Evolutionary conservation across 2,797 vertebrate genomes (phyloP).

Genomic region (Pseudomugil tenellus): DNA sequence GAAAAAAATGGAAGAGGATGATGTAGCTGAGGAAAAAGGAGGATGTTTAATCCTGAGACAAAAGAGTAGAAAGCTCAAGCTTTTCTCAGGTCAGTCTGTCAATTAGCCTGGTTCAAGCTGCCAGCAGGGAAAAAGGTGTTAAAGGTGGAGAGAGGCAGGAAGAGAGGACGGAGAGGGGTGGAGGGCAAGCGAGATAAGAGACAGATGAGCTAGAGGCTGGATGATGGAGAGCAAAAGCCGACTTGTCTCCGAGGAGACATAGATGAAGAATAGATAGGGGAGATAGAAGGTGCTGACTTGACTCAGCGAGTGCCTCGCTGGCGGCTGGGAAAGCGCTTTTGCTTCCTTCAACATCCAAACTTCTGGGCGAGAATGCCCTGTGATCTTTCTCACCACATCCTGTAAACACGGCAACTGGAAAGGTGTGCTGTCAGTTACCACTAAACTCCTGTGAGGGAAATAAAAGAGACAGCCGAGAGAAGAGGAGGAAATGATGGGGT

Average conservation of each 20-base stretch:
- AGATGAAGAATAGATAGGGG: slow-evolving; percentile 6
- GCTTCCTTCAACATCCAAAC: slow-evolving; percentile 29
- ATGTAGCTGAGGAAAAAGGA: slow-evolving; percentile 27
- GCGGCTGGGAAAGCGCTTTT: neutral
- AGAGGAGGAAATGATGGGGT: neutral
- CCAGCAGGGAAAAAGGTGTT: slow-evolving; percentile 34
- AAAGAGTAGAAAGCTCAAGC: slow-evolving; percentile 17
- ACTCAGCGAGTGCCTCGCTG: neutral
- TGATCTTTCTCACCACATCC: slow-evolving; percentile 25
- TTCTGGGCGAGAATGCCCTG: neutral
- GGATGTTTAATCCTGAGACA: slow-evolving; percentile 57
- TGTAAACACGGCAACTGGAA: slow-evolving; percentile 33
- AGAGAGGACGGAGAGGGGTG: slow-evolving; percentile 11
- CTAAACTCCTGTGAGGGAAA: slow-evolving; percentile 8
- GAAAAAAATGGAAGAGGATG: slow-evolving; percentile 29
- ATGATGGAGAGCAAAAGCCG: slow-evolving; percentile 7
- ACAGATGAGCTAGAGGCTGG: slow-evolving; percentile 7
- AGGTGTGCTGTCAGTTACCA: slow-evolving; percentile 21
- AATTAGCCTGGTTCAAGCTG: slow-evolving; percentile 65
- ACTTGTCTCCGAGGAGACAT: slow-evolving; percentile 25
- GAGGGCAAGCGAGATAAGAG: slow-evolving; percentile 34
- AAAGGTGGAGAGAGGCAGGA: slow-evolving; percentile 41
- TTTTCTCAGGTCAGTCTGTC: slow-evolving; percentile 71
- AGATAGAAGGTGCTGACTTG: slow-evolving; percentile 7
- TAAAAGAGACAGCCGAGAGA: slow-evolving; percentile 5